These are phyloP conservation scores for Platichthys stellatus DNA, from an alignment of 2,113 vertebrate species.

Conservation along the genomic window DNA sequence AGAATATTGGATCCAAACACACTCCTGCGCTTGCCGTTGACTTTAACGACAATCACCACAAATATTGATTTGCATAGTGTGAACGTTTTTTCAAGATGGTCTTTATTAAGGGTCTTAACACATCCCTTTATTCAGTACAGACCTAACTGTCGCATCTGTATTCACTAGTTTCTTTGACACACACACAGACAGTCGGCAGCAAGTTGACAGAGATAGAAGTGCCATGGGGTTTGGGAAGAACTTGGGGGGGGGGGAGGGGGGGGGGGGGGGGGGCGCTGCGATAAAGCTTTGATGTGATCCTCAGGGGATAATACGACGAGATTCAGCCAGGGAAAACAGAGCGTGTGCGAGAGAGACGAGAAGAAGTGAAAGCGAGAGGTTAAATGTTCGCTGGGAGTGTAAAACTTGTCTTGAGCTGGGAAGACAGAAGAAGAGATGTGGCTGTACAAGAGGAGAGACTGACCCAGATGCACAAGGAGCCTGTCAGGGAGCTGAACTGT, in stretches of 20 bases:
- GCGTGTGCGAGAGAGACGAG: not conserved
- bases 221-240: constrained; percentile 20
- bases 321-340: constrained; percentile 36
- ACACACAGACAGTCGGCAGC: constrained; percentile 23
- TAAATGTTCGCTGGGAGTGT: constrained; percentile 37
- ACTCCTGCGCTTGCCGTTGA: constrained; percentile 8
- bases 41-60: constrained; percentile 34
- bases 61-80: constrained; percentile 51
- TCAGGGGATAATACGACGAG: constrained; percentile 46
- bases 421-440: constrained; percentile 1
- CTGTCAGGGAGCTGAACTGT: constrained; percentile 30
- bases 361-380: not conserved
- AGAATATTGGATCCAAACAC: constrained; percentile 57
- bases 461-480: constrained; percentile 16
- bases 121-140: constrained; percentile 23
- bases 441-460: constrained; percentile 10
- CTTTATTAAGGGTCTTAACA: constrained; percentile 4
- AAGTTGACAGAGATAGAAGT: constrained; percentile 42
- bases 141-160: constrained; percentile 34
- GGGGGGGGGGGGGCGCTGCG: not conserved
- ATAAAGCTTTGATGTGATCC: constrained; percentile 49
- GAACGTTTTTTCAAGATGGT: constrained; percentile 31
- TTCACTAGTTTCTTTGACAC: constrained; percentile 9
- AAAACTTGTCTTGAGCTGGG: constrained; percentile 16
- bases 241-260: constrained; percentile 6